These are phyloP conservation scores for Siphamia tubifer DNA, from an alignment of 2,113 vertebrate species.

Conservation along the genomic window DNA sequence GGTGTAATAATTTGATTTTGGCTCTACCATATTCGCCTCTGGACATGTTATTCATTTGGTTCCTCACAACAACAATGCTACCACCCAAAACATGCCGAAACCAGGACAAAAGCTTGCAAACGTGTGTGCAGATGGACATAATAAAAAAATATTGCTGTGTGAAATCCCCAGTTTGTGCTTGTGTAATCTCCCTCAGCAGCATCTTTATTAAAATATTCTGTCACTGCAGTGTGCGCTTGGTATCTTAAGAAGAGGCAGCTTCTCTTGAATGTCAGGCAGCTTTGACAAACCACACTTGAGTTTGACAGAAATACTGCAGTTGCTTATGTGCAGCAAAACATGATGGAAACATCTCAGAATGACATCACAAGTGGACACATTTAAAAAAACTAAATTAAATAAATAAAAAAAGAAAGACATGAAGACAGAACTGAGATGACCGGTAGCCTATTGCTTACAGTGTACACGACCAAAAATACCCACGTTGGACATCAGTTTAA, in stretches of 20 bases:
- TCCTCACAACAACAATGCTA: slow-evolving; percentile 7
- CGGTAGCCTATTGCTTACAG: no score
- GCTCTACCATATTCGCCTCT: slow-evolving; percentile 2
- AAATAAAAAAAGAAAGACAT: no score
- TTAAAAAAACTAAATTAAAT: not conserved
- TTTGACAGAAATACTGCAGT: not conserved
- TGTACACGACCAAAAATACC: no score
- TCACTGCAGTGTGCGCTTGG: slow-evolving; percentile 24
- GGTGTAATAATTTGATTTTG: slow-evolving; percentile 42
- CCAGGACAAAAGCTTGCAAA: slow-evolving; percentile 28
- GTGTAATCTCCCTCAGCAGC: slow-evolving; percentile 46
- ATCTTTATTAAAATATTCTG: slow-evolving; percentile 61
- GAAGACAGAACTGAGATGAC: no score
- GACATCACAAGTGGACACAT: not conserved
- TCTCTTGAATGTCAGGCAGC: slow-evolving; percentile 50
- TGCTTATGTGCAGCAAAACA: slow-evolving; percentile 7
- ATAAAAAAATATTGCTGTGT: slow-evolving; percentile 42
- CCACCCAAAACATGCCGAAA: slow-evolving; percentile 22
- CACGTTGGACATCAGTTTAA: no score
- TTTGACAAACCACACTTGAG: slow-evolving; percentile 37
- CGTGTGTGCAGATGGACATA: slow-evolving; percentile 33
- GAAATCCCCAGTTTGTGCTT: slow-evolving; percentile 38
- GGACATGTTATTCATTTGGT: slow-evolving; percentile 10
- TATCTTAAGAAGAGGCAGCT: slow-evolving; percentile 41
- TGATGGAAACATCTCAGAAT: slow-evolving; percentile 12